These are phyloP conservation scores for Aotus griseimembra DNA, from an alignment of 2,797 vertebrate species.

Conservation along the genomic window DNA sequence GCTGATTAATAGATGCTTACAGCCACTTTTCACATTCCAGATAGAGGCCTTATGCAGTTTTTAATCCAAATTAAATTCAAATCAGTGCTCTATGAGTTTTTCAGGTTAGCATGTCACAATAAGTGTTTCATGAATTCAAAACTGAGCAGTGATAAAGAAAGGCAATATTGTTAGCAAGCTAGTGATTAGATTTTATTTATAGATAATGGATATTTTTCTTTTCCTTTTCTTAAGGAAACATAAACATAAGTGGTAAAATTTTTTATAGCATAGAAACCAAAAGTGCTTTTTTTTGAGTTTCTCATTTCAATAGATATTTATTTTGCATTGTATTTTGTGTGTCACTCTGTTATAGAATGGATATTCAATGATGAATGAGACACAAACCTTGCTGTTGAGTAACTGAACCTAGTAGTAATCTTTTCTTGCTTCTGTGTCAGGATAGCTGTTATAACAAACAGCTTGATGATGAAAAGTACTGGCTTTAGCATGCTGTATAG, in stretches of 20 bases:
- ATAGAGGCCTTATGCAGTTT: slow-evolving; percentile 2
- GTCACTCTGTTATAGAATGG: neutral
- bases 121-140: neutral
- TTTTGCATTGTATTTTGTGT: neutral
- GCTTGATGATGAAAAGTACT: slow-evolving; percentile 8
- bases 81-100: slow-evolving; percentile 1
- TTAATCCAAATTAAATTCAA: slow-evolving; percentile 34
- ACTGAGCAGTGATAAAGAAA: neutral
- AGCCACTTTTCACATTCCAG: slow-evolving; percentile 38
- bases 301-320: slow-evolving; percentile 15
- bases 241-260: neutral
- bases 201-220: neutral
- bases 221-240: neutral
- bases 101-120: neutral
- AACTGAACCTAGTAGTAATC: neutral
- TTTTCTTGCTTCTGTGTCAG: slow-evolving; percentile 42
- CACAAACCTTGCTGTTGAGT: neutral
- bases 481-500: neutral
- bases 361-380: neutral
- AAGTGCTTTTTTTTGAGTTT: neutral
- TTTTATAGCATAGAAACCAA: neutral
- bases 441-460: slow-evolving; percentile 5
- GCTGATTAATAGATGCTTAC: neutral
- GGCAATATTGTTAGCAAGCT: slow-evolving; percentile 13
- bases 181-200: neutral